phyloP scores from a whole-genome alignment of 2,797 vertebrate species.

The Melanotaenia nigrans region DNA sequence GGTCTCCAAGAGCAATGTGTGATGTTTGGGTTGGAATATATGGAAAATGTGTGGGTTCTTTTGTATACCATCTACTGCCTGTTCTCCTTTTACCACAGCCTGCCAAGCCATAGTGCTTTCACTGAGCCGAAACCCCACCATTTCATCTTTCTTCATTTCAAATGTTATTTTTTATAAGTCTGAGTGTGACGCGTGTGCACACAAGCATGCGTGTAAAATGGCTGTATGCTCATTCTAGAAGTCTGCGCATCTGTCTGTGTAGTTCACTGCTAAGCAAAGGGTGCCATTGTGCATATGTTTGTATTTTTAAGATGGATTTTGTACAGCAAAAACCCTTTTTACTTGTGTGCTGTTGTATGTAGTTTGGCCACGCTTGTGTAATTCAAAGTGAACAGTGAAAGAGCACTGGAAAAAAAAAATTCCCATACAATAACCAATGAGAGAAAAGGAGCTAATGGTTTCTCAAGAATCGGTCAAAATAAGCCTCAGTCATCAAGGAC shows the following conservation, averaged over 20 bases:
- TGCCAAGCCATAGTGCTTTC: slow-evolving; percentile 69
- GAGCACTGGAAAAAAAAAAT: slow-evolving; percentile 23
- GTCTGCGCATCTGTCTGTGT: slow-evolving; percentile 40
- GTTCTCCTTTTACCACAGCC: slow-evolving; percentile 47
- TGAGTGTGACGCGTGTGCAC: slow-evolving; percentile 42
- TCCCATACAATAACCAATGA: neutral
- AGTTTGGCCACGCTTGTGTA: slow-evolving; percentile 55
- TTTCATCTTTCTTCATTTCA: slow-evolving; percentile 45
- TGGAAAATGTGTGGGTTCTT: slow-evolving; percentile 31
- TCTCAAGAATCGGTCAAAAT: slow-evolving; percentile 9
- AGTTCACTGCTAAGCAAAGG: slow-evolving; percentile 56
- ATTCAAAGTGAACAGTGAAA: slow-evolving; percentile 42
- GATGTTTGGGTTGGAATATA: slow-evolving; percentile 41
- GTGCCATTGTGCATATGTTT: slow-evolving; percentile 68
- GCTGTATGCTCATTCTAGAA: slow-evolving; percentile 37
- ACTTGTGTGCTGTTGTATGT: slow-evolving; percentile 62
- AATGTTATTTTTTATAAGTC: slow-evolving; percentile 43
- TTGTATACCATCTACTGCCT: slow-evolving; percentile 57
- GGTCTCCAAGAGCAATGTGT: slow-evolving; percentile 31
- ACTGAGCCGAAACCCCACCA: slow-evolving; percentile 62
- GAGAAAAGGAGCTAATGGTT: slow-evolving; percentile 15
- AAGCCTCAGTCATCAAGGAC: slow-evolving; percentile 7
- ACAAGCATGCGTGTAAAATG: slow-evolving; percentile 43
- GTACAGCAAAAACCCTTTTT: slow-evolving; percentile 74
- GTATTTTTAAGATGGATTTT: slow-evolving; percentile 79